Evolutionary conservation across 2,113 vertebrate genomes (phyloP), one percentile per base, ranked within the genome.

Genomic region (Sebastes schlegelii): DNA sequence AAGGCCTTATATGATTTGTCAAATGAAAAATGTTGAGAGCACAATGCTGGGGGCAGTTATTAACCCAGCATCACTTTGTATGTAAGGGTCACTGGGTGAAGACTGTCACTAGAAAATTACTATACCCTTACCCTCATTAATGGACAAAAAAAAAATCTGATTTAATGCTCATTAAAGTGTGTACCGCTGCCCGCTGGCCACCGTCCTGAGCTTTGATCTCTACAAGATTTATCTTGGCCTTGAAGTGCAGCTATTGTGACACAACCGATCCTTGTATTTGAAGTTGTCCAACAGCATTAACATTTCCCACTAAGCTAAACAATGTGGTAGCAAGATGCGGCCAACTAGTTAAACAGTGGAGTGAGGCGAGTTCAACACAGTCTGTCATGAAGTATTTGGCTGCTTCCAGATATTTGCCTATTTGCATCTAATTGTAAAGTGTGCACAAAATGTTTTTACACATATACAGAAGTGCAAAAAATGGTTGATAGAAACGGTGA

Each of bases 141-240:
- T 90, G 70, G 72, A 79, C 71, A 63, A 4, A 82, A 84, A 49
- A 49, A 13, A 52, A 85, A 85, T 85, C 88, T 85, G 81, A 92
- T 89, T 91, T 86, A 92, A 90, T 73, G 90, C 81, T 92, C 93
- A 92, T 89, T 93, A 92, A 90, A 87, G 21, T 74, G 66, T 40
- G 68, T n/a, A 67, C 49, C 80, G 77, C 81, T 82, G 86, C 79
- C 88, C n/a, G 45, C 76, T 82, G 75, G 84, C 64, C 83, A 81
- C 72, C 66, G 77, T 66, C 85, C 74, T 48, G 52, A 72, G 85
- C 91, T 94, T 94, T 94, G 93, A 93, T 91, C 90, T 86, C 51
- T 19, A 26, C 63, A 67, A 86, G 91, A 94, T 90, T 91, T 81
- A 92, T 87, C 58, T 82, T 43, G 67, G 82, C 78, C 85, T 78